Conservation (phyloP, 2,888 invertebrate species). For the Lepidochitona cinerea region DNA sequence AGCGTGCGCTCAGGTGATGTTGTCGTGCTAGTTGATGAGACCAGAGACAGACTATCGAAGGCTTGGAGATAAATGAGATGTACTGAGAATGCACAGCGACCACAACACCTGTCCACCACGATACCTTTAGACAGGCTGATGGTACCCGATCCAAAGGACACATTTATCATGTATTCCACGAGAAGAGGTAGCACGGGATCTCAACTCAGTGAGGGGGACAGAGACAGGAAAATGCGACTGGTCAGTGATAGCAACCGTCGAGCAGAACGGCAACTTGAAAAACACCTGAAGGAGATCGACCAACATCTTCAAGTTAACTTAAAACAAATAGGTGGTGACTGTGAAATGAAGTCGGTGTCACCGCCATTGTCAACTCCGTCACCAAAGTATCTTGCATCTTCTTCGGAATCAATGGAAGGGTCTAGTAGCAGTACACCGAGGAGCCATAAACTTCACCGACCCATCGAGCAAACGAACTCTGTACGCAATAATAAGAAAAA, state of each 20-base stretch:
- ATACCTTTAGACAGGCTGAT: no score
- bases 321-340: neutral
- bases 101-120: no score
- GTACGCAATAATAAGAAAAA: neutral
- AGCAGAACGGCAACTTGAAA: neutral
- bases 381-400: neutral
- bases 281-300: neutral
- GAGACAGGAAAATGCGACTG: neutral
- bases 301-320: neutral
- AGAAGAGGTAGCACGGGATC: neutral
- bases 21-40: no score
- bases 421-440: neutral
- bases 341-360: neutral
- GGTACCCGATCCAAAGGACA: no score
- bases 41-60: no score
- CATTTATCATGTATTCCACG: no score
- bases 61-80: no score
- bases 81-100: no score
- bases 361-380: neutral
- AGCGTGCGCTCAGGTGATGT: no score
- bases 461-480: neutral
- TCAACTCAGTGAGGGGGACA: neutral
- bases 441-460: neutral
- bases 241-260: neutral
- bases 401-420: neutral